phyloP scores from a whole-genome alignment of 2,113 vertebrate species.

The Alces alces region DNA sequence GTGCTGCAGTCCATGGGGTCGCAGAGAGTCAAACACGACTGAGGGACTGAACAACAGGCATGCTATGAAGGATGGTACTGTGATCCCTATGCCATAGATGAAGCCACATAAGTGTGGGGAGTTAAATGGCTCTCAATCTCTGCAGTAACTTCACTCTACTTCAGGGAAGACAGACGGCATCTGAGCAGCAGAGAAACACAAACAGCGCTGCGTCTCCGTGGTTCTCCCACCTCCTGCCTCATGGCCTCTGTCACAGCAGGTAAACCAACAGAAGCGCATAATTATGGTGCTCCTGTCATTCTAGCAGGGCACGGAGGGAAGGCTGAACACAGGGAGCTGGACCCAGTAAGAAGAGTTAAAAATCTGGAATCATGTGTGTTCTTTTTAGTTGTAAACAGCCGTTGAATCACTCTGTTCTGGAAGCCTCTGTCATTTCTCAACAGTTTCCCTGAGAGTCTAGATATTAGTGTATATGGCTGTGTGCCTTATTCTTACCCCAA shows the following conservation, averaged over 20 bases:
- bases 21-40: fast-evolving
- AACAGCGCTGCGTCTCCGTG: fast-evolving
- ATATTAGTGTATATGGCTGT: not conserved
- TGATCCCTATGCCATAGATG: fast-evolving
- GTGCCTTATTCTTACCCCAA: not conserved
- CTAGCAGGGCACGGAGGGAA: fast-evolving
- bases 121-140: too few species aligned
- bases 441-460: not conserved
- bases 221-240: not conserved
- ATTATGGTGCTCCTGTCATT: fast-evolving
- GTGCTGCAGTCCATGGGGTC: not conserved
- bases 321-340: not conserved
- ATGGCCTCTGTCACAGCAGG: not conserved
- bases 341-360: not conserved
- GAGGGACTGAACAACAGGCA: not conserved
- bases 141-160: too few species aligned
- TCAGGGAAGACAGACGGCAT: fast-evolving
- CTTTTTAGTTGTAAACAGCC: not conserved
- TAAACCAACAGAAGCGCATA: fast-evolving
- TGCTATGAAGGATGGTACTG: too few species aligned
- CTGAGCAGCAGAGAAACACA: not conserved
- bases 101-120: not conserved
- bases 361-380: fast-evolving
- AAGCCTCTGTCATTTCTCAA: fast-evolving
- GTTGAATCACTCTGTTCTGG: not conserved